Percentiles rank a stretch among this genome's conserved stretches.
phyloP scores from a whole-genome alignment of 2,888 invertebrate species.

The Drosophila testacea region DNA sequence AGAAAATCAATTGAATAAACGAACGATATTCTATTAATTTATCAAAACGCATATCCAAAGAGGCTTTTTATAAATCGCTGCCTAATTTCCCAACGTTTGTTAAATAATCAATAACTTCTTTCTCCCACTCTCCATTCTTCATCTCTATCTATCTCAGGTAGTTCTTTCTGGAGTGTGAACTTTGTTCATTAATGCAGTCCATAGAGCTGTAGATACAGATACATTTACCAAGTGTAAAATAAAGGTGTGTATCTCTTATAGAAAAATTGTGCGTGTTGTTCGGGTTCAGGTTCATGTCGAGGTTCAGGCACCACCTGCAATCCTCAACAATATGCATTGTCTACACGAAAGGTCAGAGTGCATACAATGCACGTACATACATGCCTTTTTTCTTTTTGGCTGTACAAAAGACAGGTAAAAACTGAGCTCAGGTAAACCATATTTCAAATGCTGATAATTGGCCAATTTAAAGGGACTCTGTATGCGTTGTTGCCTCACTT shows the following conservation, averaged over 20 bases:
- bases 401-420: constrained; percentile 60
- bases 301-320: constrained; percentile 18
- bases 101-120: constrained; percentile 74
- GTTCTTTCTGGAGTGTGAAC: constrained; percentile 67
- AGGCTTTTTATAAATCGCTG: constrained; percentile 76
- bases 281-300: constrained; percentile 54
- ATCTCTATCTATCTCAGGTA: constrained; percentile 38
- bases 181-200: constrained; percentile 70
- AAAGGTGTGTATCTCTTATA: constrained; percentile 73
- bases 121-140: neutral
- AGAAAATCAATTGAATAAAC: constrained; percentile 72
- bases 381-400: constrained; percentile 14
- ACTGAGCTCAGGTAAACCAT: constrained; percentile 68
- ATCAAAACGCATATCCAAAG: constrained; percentile 69
- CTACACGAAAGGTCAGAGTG: constrained; percentile 71
- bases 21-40: constrained; percentile 74
- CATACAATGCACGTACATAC: constrained; percentile 48
- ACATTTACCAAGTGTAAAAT: constrained; percentile 72
- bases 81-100: constrained; percentile 76
- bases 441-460: constrained; percentile 80
- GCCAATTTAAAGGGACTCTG: constrained; percentile 73
- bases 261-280: constrained; percentile 68
- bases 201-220: constrained; percentile 44
- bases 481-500: constrained; percentile 42
- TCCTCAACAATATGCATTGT: constrained; percentile 67